These are phyloP conservation scores for Pachyuromys duprasi DNA, from an alignment of 2,797 vertebrate species.

Conservation along the genomic window DNA sequence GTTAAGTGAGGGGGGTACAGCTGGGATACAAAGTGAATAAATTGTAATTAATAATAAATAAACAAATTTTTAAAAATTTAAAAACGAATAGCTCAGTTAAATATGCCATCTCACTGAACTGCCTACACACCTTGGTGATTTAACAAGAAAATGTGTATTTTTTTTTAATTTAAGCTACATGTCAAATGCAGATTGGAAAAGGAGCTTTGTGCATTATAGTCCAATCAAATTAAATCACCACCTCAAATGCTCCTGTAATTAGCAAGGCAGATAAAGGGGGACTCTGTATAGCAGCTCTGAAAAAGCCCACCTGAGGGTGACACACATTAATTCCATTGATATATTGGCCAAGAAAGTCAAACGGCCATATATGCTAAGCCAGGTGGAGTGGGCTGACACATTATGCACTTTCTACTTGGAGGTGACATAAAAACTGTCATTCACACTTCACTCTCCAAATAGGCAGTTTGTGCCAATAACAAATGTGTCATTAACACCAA, in stretches of 20 bases:
- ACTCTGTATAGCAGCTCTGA: neutral
- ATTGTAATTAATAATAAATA: too few species aligned
- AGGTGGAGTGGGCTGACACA: neutral
- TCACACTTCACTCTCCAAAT: neutral
- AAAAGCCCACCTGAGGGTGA: neutral
- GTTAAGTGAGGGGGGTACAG: too few species aligned
- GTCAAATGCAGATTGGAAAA: neutral
- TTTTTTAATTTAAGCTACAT: neutral
- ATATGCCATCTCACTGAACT: neutral
- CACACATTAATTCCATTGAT: neutral
- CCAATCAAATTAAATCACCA: neutral
- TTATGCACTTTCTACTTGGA: neutral
- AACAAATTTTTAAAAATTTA: too few species aligned
- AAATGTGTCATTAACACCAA: neutral
- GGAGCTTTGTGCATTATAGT: neutral
- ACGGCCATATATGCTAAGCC: neutral
- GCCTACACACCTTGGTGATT: neutral
- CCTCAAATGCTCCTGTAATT: neutral
- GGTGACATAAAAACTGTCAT: neutral
- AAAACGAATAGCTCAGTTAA: neutral
- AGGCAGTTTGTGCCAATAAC: neutral
- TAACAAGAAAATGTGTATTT: neutral
- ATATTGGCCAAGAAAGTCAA: neutral
- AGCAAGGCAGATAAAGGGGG: neutral
- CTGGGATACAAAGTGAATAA: too few species aligned